Conservation (phyloP, 2,888 invertebrate genomes). For the Hyppa rectilinea region DNA sequence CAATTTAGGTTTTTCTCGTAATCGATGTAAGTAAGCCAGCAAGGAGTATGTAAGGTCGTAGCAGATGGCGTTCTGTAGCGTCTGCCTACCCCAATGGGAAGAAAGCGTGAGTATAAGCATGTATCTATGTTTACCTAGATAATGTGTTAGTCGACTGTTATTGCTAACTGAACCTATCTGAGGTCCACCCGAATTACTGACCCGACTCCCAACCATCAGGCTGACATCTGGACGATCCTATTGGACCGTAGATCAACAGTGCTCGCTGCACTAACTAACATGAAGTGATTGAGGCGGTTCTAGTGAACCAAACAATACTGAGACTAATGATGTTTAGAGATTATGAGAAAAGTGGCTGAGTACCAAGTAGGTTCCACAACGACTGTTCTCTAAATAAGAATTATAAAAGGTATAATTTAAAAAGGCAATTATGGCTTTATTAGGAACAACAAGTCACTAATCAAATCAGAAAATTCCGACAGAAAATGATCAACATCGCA, state of each 20-base stretch:
- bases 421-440: neutral
- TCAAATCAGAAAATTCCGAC: conserved; percentile 2
- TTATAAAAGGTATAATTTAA: neutral
- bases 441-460: too few relatives aligned
- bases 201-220: neutral
- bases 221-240: neutral
- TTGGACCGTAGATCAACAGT: neutral
- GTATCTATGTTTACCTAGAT: too few relatives aligned
- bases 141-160: neutral
- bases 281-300: neutral
- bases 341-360: neutral
- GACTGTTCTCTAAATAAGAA: neutral
- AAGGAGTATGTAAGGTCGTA: too few relatives aligned
- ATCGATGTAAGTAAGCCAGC: too few relatives aligned
- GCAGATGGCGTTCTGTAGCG: too few relatives aligned
- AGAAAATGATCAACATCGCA: neutral
- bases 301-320: neutral
- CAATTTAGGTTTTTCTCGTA: too few relatives aligned
- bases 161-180: neutral
- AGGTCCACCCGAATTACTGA: neutral
- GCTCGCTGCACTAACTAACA: neutral
- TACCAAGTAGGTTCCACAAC: neutral
- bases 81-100: too few relatives aligned
- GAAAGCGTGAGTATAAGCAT: too few relatives aligned
- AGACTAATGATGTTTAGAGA: neutral